phyloP scores from a whole-genome alignment of 2,113 vertebrate species.

The Gulo gulo region DNA sequence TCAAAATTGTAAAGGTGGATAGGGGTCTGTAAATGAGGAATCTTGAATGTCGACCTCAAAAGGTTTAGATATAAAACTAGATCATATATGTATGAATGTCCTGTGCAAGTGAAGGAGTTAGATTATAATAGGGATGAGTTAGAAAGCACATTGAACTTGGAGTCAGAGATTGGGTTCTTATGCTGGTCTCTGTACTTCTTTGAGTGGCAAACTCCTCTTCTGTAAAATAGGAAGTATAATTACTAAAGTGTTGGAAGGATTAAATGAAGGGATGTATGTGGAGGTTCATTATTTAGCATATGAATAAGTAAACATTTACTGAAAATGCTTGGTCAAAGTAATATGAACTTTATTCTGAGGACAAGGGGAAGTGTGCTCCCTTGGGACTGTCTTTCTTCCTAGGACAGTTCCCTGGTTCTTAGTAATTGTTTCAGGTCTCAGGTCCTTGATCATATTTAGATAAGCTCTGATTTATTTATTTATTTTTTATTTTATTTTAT shows the following conservation, averaged over 20 bases:
- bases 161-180: not conserved
- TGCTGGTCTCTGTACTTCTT: not conserved
- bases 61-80: not conserved
- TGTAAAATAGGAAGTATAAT: constrained; percentile 9
- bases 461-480: constrained; percentile 4
- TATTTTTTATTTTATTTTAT: too few relatives aligned
- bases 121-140: not conserved
- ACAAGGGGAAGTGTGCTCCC: not conserved
- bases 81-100: not conserved
- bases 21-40: not conserved
- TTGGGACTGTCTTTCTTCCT: not conserved
- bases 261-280: not conserved
- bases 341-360: not conserved
- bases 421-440: not conserved
- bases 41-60: not conserved
- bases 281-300: not conserved
- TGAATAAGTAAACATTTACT: constrained; percentile 8
- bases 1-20: constrained; percentile 24
- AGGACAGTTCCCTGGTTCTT: constrained; percentile 9
- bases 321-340: not conserved
- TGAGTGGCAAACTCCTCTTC: not conserved
- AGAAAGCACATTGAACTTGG: not conserved
- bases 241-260: not conserved
- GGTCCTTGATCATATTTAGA: not conserved
- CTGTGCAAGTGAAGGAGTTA: not conserved